phyloP scores from a whole-genome alignment of 2,797 vertebrate genomes.

The Galago senegalensis region DNA sequence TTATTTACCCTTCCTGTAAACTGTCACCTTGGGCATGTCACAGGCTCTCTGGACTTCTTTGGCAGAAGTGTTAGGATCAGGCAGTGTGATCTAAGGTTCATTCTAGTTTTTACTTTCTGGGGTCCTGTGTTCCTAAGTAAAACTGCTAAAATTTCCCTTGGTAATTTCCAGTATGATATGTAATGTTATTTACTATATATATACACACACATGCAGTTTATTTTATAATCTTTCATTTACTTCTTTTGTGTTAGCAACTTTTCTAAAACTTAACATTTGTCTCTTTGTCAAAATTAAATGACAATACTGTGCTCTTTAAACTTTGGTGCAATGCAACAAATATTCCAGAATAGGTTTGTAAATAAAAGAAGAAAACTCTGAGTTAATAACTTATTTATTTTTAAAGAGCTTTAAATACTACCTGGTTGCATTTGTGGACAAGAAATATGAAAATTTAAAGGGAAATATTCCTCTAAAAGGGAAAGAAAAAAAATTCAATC shows the following conservation, averaged over 20 bases:
- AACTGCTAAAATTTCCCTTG: constrained; percentile 26
- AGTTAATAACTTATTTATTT: neutral
- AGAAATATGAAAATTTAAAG: constrained; percentile 1
- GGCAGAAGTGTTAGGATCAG: neutral
- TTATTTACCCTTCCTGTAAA: neutral
- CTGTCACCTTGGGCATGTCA: neutral
- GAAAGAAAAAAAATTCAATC: neutral
- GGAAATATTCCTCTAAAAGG: neutral
- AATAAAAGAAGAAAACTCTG: neutral
- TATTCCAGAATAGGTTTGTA: neutral
- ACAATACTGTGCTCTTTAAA: constrained; percentile 34
- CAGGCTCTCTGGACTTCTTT: neutral
- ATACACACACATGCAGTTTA: neutral
- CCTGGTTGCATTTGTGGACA: neutral
- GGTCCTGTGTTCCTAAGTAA: neutral
- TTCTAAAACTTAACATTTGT: constrained; percentile 27
- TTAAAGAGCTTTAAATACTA: constrained; percentile 19
- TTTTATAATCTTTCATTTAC: constrained; percentile 19
- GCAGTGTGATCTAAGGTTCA: neutral
- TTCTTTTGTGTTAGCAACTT: constrained; percentile 34
- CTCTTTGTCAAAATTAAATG: neutral
- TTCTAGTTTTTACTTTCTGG: neutral
- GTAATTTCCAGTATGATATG: constrained; percentile 27
- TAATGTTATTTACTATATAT: neutral
- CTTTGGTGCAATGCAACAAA: neutral